phyloP scores from a whole-genome alignment of 2,797 vertebrate species.

The Chloroceryle amazona region DNA sequence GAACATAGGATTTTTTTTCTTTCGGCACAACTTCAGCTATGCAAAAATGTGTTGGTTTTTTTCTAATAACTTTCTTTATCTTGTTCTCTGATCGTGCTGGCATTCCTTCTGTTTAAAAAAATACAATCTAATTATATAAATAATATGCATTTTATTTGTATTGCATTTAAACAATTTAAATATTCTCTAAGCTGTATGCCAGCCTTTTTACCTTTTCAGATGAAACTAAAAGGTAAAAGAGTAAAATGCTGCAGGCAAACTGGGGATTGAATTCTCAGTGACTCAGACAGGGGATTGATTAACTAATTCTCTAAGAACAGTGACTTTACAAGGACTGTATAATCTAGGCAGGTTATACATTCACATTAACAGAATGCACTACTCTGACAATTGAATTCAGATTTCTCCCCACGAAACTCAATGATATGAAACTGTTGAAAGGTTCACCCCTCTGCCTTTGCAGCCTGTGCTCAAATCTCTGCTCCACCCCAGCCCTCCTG shows the following conservation, averaged over 20 bases:
- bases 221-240: background rate
- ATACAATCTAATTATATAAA: background rate
- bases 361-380: background rate
- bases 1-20: background rate
- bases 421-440: background rate
- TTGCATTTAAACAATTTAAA: background rate
- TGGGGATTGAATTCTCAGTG: background rate
- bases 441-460: background rate
- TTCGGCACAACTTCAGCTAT: background rate
- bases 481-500: background rate
- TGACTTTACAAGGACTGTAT: background rate
- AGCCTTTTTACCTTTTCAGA: background rate
- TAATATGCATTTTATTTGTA: background rate
- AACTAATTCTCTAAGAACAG: background rate
- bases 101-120: background rate
- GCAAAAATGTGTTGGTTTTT: accelerated
- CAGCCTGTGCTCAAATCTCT: background rate
- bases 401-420: background rate
- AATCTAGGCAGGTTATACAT: background rate
- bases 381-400: background rate
- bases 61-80: background rate
- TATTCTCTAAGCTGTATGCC: background rate
- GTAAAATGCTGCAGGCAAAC: background rate
- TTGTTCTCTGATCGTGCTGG: background rate
- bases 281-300: background rate